Base-by-base conservation (phyloP, 2,113 vertebrate genomes). In the Bambusicola thoracicus region DNA sequence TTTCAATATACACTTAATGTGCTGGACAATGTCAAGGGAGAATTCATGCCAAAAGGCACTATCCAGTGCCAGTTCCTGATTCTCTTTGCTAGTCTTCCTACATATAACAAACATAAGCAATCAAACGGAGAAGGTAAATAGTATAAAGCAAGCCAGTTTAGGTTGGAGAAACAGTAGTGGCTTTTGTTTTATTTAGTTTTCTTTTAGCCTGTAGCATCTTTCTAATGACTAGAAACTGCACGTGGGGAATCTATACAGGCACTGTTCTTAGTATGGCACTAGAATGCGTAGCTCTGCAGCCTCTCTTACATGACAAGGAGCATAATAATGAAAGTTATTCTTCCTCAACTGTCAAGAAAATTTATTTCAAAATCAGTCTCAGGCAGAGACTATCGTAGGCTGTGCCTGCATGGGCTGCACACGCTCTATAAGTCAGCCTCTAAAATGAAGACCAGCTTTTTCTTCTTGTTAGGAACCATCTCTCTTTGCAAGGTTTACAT, bases 271-370 rank as follows among this genome's bases (percentile, higher is more conserved):
- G 85, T 80, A 66, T 80, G 43, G 46, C 58, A 62, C 12, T 22
- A 17, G 34, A 74, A 91, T 76, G 36, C 0, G 0, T 25, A 74
- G 59, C 41, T 90, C 69, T 86, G 65, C 73, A 89, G 55, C 41
- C 73, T 82, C 44, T 87, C 3, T 63, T 91, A 73, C 36, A 44
- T 44, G 63, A 69, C 59, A 77, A 0, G 0, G 30, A 87, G 16
- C 62, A 74, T 58, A 92, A 85, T 77, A 93, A 81, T 4, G 8
- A 83, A 93, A 74, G 44, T 59, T 77, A 66, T 24, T 46, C 49
- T 88, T 90, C 68, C 82, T 90, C 20, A 44, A 87, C 82, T 77
- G 82, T 90, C 95, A 95, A 88, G 82, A 95, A 92, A 95, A 96
- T 88, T 77, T 70, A 91, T 93, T 43, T 86, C 65, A 86, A 74